Conservation (phyloP, 1,140 invertebrate species). For the Drosophila kikkawai region DNA sequence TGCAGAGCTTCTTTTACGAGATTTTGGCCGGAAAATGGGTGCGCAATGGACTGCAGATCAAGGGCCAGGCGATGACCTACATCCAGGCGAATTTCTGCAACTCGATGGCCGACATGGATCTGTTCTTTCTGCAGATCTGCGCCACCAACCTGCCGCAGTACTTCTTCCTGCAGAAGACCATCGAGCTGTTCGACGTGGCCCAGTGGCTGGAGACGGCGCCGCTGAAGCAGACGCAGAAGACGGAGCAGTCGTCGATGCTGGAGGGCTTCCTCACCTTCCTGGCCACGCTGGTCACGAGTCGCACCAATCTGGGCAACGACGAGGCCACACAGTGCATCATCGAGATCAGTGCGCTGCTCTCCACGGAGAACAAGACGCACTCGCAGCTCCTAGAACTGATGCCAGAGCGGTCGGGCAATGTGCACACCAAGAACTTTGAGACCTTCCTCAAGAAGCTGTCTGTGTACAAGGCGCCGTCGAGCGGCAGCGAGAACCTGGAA, state of each 20-base stretch:
- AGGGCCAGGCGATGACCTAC: conserved; percentile 99
- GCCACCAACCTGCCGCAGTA: conserved; percentile 94
- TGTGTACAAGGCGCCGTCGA: conserved; percentile 86
- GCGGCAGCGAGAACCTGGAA: conserved; percentile 90
- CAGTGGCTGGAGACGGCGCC: conserved; percentile 94
- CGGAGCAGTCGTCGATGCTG: conserved; percentile 95
- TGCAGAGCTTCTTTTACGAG: conserved; percentile 97
- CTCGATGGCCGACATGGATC: conserved; percentile 98
- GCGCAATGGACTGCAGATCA: conserved; percentile 98
- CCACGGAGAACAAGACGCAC: conserved; percentile 97
- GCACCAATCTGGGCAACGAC: conserved; percentile 93
- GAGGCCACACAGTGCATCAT: conserved; percentile 91
- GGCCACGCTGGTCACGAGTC: conserved; percentile 94
- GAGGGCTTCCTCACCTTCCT: conserved; percentile 97
- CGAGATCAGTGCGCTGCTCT: conserved; percentile 96
- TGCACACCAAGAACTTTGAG: conserved; percentile 96
- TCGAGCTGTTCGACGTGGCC: conserved; percentile 94
- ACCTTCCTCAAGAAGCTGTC: conserved; percentile 89
- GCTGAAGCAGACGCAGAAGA: conserved; percentile 88
- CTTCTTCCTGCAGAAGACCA: conserved; percentile 93
- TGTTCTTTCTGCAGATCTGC: conserved; percentile 97
- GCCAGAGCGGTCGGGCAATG: conserved; percentile 96
- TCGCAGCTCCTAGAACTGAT: conserved; percentile 97
- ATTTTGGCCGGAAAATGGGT: conserved; percentile 97
- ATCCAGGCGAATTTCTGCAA: conserved; percentile 99